Percentiles rank a stretch among this genome's conserved stretches.
phyloP scores from a whole-genome alignment of 2,797 vertebrate species.

The Malacoraja senta region DNA sequence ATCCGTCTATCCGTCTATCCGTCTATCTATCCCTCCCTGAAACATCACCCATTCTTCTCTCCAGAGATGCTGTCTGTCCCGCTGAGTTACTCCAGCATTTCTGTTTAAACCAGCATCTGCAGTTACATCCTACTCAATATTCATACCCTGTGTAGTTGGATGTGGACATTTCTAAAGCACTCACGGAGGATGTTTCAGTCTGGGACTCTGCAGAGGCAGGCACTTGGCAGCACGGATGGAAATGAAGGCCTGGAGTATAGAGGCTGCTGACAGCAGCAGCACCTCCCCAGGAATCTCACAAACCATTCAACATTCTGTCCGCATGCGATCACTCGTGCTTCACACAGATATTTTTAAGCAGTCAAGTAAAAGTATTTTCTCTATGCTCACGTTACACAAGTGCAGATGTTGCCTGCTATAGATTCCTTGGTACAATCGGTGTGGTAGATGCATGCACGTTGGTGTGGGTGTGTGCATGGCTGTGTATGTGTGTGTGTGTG shows the following conservation, averaged over 20 bases:
- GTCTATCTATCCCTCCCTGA: too few relatives aligned
- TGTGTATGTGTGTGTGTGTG: neutral
- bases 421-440: neutral
- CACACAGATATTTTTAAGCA: too few relatives aligned
- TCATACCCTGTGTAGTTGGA: too few relatives aligned
- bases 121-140: too few relatives aligned
- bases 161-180: neutral
- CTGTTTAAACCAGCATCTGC: too few relatives aligned
- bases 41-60: too few relatives aligned
- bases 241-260: neutral
- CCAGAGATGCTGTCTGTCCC: too few relatives aligned
- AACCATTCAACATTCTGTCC: neutral
- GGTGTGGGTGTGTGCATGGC: neutral
- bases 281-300: neutral
- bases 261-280: neutral
- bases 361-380: neutral
- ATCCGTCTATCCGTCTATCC: too few relatives aligned
- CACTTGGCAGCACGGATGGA: neutral
- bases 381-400: neutral
- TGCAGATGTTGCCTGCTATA: neutral
- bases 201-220: neutral
- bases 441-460: neutral
- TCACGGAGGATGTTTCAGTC: neutral
- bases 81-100: too few relatives aligned
- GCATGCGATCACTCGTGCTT: neutral